phyloP scores from a whole-genome alignment of 2,888 invertebrate species.

The Clanis bilineata region DNA sequence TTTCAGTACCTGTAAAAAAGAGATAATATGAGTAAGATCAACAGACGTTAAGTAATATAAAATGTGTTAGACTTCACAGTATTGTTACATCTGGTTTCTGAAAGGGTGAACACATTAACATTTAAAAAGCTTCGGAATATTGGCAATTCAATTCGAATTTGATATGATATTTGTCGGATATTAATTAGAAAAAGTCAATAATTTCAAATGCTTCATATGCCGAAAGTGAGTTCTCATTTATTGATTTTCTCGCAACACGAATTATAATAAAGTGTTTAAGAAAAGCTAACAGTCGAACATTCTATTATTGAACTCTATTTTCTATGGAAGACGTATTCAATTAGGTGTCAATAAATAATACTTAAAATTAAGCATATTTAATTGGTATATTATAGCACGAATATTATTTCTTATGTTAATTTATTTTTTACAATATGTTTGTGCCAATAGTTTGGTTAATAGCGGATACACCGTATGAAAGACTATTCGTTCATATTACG shows the following conservation, averaged over 20 bases:
- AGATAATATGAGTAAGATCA: slow-evolving; percentile 17
- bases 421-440: too few species aligned
- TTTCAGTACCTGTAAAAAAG: slow-evolving; percentile 61
- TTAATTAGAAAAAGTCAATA: too few species aligned
- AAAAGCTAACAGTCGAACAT: not conserved
- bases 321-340: not conserved
- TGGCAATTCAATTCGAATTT: too few species aligned
- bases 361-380: too few species aligned
- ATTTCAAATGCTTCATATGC: too few species aligned
- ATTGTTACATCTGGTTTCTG: too few species aligned
- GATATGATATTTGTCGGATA: too few species aligned
- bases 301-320: not conserved
- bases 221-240: slow-evolving; percentile 54
- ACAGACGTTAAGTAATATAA: not conserved
- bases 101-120: too few species aligned
- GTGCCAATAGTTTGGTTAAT: not conserved
- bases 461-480: not conserved
- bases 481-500: not conserved
- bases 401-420: too few species aligned
- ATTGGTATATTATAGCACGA: too few species aligned
- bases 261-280: not conserved
- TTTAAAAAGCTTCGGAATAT: too few species aligned
- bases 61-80: not conserved
- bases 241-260: slow-evolving; percentile 5
- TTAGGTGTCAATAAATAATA: not conserved